Evolutionary conservation across 2,113 vertebrate genomes (phyloP).

Genomic region (Seriola dumerili): DNA sequence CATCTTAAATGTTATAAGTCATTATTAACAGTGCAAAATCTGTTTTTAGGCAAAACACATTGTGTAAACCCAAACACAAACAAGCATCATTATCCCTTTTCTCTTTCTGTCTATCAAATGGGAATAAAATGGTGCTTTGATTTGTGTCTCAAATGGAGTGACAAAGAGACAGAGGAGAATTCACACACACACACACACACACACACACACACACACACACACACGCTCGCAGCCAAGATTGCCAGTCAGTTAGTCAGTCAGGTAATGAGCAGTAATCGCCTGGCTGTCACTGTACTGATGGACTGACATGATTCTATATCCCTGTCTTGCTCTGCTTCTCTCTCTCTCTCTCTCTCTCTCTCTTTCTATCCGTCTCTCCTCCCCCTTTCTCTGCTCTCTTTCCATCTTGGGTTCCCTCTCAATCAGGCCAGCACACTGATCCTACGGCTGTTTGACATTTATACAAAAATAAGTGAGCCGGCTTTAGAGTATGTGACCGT

Average conservation of each 20-base stretch:
- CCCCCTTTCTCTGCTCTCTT: background rate
- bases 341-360: conserved; percentile 10
- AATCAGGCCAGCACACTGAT: conserved; percentile 40
- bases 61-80: background rate
- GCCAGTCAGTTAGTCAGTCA: conserved; percentile 44
- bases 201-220: background rate
- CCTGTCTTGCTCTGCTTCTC: conserved; percentile 12
- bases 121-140: conserved; percentile 37
- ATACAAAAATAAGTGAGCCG: conserved; percentile 56
- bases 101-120: background rate
- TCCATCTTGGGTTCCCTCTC: conserved; percentile 5
- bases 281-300: conserved; percentile 56
- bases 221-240: background rate
- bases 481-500: conserved; percentile 51
- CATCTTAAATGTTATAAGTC: background rate
- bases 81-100: background rate
- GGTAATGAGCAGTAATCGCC: conserved; percentile 60
- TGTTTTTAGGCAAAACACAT: background rate
- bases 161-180: conserved; percentile 23
- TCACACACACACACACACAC: background rate
- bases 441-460: conserved; percentile 66
- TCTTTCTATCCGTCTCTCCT: background rate
- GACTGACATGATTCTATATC: conserved; percentile 41
- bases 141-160: conserved; percentile 36
- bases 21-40: background rate